A percentile compares a stretch with the other conserved stretches of the same genome.
Evolutionary conservation across 2,797 vertebrate species (phyloP).

Genomic region (Pachyuromys duprasi): DNA sequence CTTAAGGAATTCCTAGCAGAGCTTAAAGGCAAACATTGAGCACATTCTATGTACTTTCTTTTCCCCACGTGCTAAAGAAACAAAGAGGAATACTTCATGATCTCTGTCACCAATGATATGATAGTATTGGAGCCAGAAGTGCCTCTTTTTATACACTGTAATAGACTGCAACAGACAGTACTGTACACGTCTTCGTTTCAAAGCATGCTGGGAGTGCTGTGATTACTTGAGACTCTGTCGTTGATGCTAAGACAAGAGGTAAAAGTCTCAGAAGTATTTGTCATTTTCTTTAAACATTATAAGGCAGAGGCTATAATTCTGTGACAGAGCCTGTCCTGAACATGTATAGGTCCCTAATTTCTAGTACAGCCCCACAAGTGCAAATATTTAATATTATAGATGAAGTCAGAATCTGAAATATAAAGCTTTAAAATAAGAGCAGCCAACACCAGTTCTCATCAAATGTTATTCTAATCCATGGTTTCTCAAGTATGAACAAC

Average conservation of each 20-base stretch:
- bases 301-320: background rate
- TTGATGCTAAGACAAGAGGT: background rate
- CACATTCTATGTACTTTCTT: constrained; percentile 7
- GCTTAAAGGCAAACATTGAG: constrained; percentile 43
- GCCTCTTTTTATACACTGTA: background rate
- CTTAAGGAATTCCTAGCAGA: background rate
- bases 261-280: background rate
- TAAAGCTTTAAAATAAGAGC: background rate
- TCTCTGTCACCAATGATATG: background rate
- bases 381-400: background rate
- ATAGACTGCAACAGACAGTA: background rate
- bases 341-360: background rate
- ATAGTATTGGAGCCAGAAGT: background rate
- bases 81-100: background rate
- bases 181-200: background rate
- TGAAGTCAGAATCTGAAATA: constrained; percentile 5
- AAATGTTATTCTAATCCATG: background rate
- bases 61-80: background rate
- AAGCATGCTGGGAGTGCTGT: background rate
- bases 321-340: background rate
- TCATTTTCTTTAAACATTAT: background rate
- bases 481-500: background rate
- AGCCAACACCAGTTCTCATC: background rate
- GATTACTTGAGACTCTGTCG: background rate
- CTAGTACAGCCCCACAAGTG: background rate